Percentiles rank a stretch among this genome's conserved stretches.
These are phyloP conservation scores for Vanacampus margaritifer DNA, from an alignment of 2,113 vertebrate genomes.

Conservation along the genomic window DNA sequence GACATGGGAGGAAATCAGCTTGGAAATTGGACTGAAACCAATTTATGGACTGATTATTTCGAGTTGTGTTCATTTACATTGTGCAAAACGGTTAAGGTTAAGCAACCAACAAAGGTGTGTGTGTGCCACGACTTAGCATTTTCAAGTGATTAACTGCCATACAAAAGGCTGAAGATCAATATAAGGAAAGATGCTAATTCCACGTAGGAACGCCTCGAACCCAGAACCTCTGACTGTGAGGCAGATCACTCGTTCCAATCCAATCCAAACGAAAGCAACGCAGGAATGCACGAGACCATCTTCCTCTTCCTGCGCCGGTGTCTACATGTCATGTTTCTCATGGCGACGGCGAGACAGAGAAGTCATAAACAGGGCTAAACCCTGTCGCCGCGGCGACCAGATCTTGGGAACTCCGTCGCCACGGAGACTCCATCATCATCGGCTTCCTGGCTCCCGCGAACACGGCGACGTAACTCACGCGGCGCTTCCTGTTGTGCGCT, in stretches of 20 bases:
- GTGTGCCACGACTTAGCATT: slow-evolving; percentile 1
- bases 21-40: too few species aligned
- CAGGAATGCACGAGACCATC: neutral
- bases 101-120: neutral
- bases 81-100: too few species aligned
- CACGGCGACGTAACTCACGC: slow-evolving; percentile 51
- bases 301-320: slow-evolving; percentile 23
- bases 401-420: slow-evolving; percentile 61
- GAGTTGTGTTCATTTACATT: too few species aligned
- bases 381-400: slow-evolving; percentile 34
- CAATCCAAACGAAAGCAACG: neutral
- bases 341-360: neutral
- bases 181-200: too few species aligned
- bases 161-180: too few species aligned
- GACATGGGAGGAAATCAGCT: neutral
- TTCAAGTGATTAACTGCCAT: slow-evolving; percentile 7
- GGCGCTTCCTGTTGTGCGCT: slow-evolving; percentile 52
- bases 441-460: slow-evolving; percentile 58
- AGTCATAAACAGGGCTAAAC: slow-evolving; percentile 42
- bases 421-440: slow-evolving; percentile 60
- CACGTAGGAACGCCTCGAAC: too few species aligned
- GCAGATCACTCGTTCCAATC: neutral
- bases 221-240: too few species aligned
- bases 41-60: too few species aligned
- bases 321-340: slow-evolving; percentile 28